Conservation (phyloP, 1,140 invertebrate species). For the Dendroctonus ponderosae region DNA sequence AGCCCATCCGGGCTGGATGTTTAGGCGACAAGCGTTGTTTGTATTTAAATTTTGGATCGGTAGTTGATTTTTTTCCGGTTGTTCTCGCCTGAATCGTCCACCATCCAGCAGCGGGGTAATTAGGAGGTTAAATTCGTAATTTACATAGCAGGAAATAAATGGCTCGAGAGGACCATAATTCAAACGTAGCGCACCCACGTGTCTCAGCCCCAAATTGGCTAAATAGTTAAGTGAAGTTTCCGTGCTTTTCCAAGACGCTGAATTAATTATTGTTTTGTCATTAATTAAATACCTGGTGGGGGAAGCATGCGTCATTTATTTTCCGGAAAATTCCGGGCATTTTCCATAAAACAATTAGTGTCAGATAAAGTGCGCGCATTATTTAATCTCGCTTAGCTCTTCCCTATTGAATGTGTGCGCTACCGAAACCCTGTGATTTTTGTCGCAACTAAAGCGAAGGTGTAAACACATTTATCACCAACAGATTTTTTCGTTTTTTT, state of each 20-base stretch:
- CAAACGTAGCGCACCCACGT: background rate
- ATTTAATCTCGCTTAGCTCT: too few species aligned
- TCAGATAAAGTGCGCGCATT: too few species aligned
- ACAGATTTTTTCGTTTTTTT: too few species aligned
- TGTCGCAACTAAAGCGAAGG: background rate
- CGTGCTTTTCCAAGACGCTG: background rate
- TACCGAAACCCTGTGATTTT: background rate
- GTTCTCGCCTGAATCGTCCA: too few species aligned
- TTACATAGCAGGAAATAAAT: background rate
- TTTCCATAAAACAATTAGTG: too few species aligned
- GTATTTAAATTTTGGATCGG: too few species aligned
- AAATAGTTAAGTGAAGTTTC: background rate
- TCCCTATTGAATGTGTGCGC: too few species aligned
- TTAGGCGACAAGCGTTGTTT: too few species aligned
- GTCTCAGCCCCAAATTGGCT: background rate
- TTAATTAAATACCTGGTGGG: conserved; percentile 1
- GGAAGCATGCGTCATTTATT: background rate
- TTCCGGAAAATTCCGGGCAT: too few species aligned
- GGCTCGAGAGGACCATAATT: background rate
- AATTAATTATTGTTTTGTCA: conserved; percentile 2
- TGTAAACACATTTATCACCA: conserved; percentile 7
- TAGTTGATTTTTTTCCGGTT: too few species aligned
- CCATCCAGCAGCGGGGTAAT: too few species aligned
- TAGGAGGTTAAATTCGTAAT: background rate
- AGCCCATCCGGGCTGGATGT: too few species aligned